Evolutionary conservation across 2,888 invertebrate species (phyloP).

Genomic region (Stenodema calcarata): DNA sequence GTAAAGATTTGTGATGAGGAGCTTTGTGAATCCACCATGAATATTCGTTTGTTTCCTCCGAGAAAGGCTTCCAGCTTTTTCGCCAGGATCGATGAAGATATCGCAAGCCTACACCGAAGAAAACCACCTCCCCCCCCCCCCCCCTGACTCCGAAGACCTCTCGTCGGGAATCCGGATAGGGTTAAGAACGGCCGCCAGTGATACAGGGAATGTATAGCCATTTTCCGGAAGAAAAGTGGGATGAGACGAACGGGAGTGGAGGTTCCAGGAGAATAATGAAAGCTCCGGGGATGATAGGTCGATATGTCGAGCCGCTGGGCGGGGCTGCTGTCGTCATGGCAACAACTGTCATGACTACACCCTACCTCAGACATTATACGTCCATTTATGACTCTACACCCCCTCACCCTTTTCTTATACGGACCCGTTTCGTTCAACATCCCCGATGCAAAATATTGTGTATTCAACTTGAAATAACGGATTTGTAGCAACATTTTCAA

Average conservation of each 20-base stretch:
- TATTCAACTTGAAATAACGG: background rate
- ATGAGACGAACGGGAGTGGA: background rate
- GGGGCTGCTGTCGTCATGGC: conserved; percentile 47
- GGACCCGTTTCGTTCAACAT: background rate
- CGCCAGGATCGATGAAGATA: background rate
- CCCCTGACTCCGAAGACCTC: background rate
- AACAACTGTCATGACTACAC: conserved; percentile 49
- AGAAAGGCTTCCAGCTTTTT: background rate
- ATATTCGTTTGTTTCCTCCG: no score
- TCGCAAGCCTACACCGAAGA: background rate
- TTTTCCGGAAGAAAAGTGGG: conserved; percentile 34
- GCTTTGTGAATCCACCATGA: no score
- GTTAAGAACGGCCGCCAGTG: conserved; percentile 19
- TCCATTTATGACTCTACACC: conserved; percentile 27
- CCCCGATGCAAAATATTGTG: background rate
- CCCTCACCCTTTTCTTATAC: background rate
- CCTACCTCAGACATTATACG: conserved; percentile 41
- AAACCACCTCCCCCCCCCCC: background rate
- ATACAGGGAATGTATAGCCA: conserved; percentile 45
- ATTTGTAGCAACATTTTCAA: background rate
- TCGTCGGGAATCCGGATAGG: background rate
- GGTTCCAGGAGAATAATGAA: conserved; percentile 26
- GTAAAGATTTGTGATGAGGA: no score
- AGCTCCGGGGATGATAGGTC: conserved; percentile 39
- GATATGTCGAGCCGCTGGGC: conserved; percentile 38